A percentile compares a stretch with the other conserved stretches of the same genome.
Evolutionary conservation across 2,888 invertebrate species (phyloP).

Genomic region (Poecilobothrus nobilitatus): DNA sequence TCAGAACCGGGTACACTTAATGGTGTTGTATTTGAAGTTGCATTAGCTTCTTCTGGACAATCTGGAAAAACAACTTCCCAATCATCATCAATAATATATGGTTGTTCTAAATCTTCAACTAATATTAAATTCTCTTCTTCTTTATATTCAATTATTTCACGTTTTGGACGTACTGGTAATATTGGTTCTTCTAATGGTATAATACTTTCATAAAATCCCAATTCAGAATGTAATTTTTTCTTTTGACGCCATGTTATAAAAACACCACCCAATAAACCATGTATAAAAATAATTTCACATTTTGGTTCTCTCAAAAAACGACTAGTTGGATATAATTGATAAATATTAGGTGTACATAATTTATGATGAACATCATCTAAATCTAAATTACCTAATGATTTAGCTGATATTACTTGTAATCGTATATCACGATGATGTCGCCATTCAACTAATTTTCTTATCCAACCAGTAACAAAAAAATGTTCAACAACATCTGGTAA

Average conservation of each 20-base stretch:
- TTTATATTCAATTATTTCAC: conserved; percentile 27
- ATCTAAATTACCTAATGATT: conserved; percentile 65
- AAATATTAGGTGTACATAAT: conserved; percentile 61
- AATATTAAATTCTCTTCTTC: conserved; percentile 37
- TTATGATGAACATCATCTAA: conserved; percentile 47
- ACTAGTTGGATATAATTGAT: conserved; percentile 67
- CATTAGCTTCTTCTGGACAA: conserved; percentile 35
- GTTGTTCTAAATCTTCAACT: conserved; percentile 36
- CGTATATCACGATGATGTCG: conserved; percentile 53
- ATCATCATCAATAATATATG: conserved; percentile 37
- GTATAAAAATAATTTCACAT: conserved; percentile 80
- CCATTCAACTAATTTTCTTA: conserved; percentile 59
- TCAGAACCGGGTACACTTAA: conserved; percentile 45
- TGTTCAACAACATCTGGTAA: conserved; percentile 49
- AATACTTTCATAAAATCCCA: conserved; percentile 40
- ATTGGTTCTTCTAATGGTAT: conserved; percentile 15
- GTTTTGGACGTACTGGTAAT: conserved; percentile 22
- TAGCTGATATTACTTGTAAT: conserved; percentile 57
- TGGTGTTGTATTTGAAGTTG: conserved; percentile 38
- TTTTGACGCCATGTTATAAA: conserved; percentile 91
- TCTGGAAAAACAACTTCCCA: conserved; percentile 45
- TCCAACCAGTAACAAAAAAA: conserved; percentile 59
- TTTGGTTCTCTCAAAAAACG: conserved; percentile 51
- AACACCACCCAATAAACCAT: conserved; percentile 82
- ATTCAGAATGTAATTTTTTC: conserved; percentile 46